A percentile compares a stretch with the other conserved stretches of the same genome.
Evolutionary conservation across 2,113 vertebrate genomes (phyloP).

Genomic region (Aphyosemion australe): DNA sequence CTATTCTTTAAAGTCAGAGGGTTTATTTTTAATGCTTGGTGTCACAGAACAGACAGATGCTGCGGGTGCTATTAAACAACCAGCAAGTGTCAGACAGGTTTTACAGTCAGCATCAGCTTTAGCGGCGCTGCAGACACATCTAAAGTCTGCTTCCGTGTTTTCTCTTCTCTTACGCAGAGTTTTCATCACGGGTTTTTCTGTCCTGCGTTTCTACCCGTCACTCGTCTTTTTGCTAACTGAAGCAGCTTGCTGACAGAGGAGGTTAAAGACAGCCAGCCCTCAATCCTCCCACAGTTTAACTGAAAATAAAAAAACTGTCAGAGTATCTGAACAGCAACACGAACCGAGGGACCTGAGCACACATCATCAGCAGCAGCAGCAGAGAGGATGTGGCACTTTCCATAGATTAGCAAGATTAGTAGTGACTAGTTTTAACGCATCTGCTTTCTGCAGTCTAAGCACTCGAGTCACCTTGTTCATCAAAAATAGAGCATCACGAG

Average conservation of each 20-base stretch:
- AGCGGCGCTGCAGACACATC: slow-evolving; percentile 37
- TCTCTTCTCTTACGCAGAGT: not conserved
- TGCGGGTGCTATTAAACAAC: not conserved
- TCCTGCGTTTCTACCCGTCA: slow-evolving; percentile 4
- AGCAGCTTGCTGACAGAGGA: slow-evolving; percentile 6
- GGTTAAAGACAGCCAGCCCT: slow-evolving; percentile 12
- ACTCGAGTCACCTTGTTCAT: not conserved
- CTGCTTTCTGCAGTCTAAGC: slow-evolving; percentile 16
- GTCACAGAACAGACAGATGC: not conserved
- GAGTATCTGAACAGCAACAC: slow-evolving; percentile 8
- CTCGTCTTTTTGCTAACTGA: not conserved
- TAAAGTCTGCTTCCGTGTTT: slow-evolving; percentile 30
- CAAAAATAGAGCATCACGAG: not conserved
- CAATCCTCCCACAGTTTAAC: slow-evolving; percentile 2
- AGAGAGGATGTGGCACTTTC: slow-evolving; percentile 51
- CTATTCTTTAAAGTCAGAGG: not conserved
- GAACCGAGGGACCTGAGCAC: slow-evolving; percentile 39
- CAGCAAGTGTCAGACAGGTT: not conserved
- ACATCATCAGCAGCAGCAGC: not conserved
- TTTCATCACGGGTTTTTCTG: not conserved
- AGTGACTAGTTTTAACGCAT: slow-evolving; percentile 15
- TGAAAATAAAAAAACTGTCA: slow-evolving; percentile 17
- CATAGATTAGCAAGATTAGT: slow-evolving; percentile 35
- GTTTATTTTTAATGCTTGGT: not conserved
- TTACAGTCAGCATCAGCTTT: slow-evolving; percentile 24